Base-by-base conservation (phyloP, 2,797 vertebrate genomes). In the Anas flavirostris region DNA sequence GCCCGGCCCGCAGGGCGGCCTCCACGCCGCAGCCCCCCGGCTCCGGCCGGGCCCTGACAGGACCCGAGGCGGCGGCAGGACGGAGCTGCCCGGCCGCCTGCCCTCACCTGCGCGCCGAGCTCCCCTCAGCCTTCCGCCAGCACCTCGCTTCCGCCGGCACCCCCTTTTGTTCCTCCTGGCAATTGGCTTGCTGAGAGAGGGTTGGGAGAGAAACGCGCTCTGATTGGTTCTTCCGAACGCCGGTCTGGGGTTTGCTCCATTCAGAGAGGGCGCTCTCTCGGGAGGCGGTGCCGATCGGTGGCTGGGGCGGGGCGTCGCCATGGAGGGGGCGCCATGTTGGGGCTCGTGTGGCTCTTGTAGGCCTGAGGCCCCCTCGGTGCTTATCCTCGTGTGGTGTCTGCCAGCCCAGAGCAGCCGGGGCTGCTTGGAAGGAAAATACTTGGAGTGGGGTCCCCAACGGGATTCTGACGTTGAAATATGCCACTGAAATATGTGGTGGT, bases 131-230 rank as follows among this genome's bases (percentile, higher is more conserved):
- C 17, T 1, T 1, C 62, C 9, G 1, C 64, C 23, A 0, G 0
- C 33, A 0, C 16, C 2, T 29, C n/a, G 0, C 90, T 92, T 94
- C 94, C 91, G 52, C 22, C 29, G 4, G 9, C 22, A 0, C 15
- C 8, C 11, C 6, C 3, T 4, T 5, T 28, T 16, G 50, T n/a
- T n/a, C 16, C 29, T 39, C 5, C 0, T 3, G 35, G 4, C 56
- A 5, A 83, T 86, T 88, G 95, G 93, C 41, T 73, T 1, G 2
- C 16, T 17, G 2, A 1, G 2, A 3, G 8, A 4, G 2, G 1
- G 25, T 26, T 15, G 14, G 26, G 26, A 16, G 5, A 0, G 0
- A 0, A 0, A 1, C 15, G 3, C 37, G 0, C n/a, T 70, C 4
- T 90, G 52, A 94, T 90, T 96, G 90, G 94, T 0, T 5, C 0